Conservation (phyloP, 2,113 vertebrate species). For the Oncorhynchus mykiss region DNA sequence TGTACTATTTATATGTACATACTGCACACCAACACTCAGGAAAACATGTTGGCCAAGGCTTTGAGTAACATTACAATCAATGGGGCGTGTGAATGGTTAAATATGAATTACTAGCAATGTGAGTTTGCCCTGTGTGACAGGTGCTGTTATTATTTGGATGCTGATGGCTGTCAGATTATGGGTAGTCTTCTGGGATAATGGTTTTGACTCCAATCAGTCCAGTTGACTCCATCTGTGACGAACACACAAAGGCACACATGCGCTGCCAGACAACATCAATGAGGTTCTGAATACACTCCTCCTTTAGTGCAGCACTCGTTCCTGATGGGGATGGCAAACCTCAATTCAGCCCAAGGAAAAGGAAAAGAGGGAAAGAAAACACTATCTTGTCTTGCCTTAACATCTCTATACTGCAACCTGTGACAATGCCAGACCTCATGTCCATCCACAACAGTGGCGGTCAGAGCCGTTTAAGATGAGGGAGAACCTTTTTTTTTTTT, state of each 20-base stretch:
- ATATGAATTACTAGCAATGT: not conserved
- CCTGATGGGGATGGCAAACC: constrained; percentile 32
- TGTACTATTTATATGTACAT: not conserved
- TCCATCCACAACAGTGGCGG: no score
- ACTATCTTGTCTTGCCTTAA: constrained; percentile 32
- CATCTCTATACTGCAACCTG: constrained; percentile 38
- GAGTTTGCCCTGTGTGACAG: not conserved
- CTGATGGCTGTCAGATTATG: constrained; percentile 22
- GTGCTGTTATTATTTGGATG: not conserved
- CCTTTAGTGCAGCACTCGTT: constrained; percentile 50
- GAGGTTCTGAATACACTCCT: constrained; percentile 41
- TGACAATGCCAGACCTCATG: constrained; percentile 34
- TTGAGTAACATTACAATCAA: not conserved
- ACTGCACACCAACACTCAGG: constrained; percentile 6
- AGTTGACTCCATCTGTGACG: constrained; percentile 35
- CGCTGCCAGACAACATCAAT: constrained; percentile 21
- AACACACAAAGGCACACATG: not conserved
- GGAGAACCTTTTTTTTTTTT: no score
- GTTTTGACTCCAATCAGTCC: constrained; percentile 57
- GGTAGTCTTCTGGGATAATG: constrained; percentile 43
- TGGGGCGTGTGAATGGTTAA: not conserved
- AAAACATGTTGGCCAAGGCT: constrained; percentile 8
- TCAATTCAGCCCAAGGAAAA: constrained; percentile 43
- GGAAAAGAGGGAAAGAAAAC: constrained; percentile 35
- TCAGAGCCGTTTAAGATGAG: no score